Evolutionary conservation across 2,888 invertebrate genomes (phyloP).

Genomic region (Steinernema scapterisci): DNA sequence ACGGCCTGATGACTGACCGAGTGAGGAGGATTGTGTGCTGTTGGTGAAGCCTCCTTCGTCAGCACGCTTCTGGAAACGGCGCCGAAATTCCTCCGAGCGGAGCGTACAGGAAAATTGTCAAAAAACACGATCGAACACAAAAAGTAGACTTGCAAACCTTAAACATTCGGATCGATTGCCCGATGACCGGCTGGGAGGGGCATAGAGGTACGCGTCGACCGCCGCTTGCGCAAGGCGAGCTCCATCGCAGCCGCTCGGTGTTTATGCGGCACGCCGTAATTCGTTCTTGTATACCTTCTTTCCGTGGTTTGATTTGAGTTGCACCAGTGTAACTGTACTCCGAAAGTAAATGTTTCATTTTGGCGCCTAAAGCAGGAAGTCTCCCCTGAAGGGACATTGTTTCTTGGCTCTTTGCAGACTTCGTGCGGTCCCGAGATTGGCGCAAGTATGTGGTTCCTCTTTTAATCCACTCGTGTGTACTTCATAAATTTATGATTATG

Average conservation of each 20-base stretch:
- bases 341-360: background rate
- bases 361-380: background rate
- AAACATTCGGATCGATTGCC: no score
- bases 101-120: no score
- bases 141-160: no score
- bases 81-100: no score
- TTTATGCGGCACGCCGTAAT: constrained; percentile 32
- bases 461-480: constrained; percentile 15
- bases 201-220: constrained; percentile 23
- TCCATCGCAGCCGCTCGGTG: constrained; percentile 22
- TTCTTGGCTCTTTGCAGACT: background rate
- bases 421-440: constrained; percentile 1
- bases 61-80: no score
- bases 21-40: no score
- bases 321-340: background rate
- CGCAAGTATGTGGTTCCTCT: constrained; percentile 1
- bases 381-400: background rate
- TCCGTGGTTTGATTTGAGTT: background rate
- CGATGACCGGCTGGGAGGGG: constrained; percentile 26
- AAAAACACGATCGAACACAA: no score
- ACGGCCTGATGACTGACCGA: no score
- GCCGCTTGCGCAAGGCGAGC: constrained; percentile 25
- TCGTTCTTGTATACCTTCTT: constrained; percentile 30
- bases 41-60: no score
- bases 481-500: constrained; percentile 25